Evolutionary conservation across 2,797 vertebrate genomes (phyloP).

Genomic region (Enteromius argenteus): DNA sequence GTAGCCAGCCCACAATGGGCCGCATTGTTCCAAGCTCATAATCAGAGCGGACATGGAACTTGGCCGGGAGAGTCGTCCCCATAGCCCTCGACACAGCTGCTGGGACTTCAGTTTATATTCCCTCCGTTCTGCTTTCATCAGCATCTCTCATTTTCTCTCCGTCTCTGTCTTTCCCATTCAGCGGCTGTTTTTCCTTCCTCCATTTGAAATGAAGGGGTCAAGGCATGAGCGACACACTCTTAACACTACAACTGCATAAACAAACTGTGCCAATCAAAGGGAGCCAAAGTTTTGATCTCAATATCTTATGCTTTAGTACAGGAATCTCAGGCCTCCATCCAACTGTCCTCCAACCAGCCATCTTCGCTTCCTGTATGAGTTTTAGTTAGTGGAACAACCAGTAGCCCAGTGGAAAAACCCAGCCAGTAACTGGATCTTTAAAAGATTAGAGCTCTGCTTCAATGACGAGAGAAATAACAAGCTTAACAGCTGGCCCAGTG

Average conservation of each 20-base stretch:
- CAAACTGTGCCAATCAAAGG: slow-evolving; percentile 24
- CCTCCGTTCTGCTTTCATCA: slow-evolving; percentile 72
- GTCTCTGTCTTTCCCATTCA: slow-evolving; percentile 60
- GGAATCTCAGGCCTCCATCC: slow-evolving; percentile 26
- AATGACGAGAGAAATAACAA: slow-evolving; percentile 69
- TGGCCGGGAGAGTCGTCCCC: slow-evolving; percentile 77
- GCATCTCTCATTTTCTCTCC: slow-evolving; percentile 56
- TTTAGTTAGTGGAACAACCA: slow-evolving; percentile 57
- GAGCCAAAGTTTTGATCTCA: slow-evolving; percentile 32
- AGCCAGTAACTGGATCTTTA: slow-evolving; percentile 66
- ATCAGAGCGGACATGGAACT: slow-evolving; percentile 82
- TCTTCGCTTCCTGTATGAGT: not conserved
- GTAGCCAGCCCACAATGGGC: slow-evolving; percentile 75
- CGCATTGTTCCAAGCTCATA: slow-evolving; percentile 79
- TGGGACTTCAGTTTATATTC: slow-evolving; percentile 65
- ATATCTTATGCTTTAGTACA: slow-evolving; percentile 28
- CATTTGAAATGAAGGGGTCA: slow-evolving; percentile 26
- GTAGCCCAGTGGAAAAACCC: slow-evolving; percentile 59
- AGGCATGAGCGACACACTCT: slow-evolving; percentile 38
- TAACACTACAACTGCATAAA: slow-evolving; percentile 32
- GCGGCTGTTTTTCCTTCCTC: slow-evolving; percentile 57
- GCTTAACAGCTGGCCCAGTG: slow-evolving; percentile 67
- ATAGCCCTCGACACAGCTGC: slow-evolving; percentile 80
- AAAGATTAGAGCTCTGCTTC: slow-evolving; percentile 71
- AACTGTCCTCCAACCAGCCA: slow-evolving; percentile 20